phyloP scores from a whole-genome alignment of 2,113 vertebrate genomes.

The Cyprinus carpio region DNA sequence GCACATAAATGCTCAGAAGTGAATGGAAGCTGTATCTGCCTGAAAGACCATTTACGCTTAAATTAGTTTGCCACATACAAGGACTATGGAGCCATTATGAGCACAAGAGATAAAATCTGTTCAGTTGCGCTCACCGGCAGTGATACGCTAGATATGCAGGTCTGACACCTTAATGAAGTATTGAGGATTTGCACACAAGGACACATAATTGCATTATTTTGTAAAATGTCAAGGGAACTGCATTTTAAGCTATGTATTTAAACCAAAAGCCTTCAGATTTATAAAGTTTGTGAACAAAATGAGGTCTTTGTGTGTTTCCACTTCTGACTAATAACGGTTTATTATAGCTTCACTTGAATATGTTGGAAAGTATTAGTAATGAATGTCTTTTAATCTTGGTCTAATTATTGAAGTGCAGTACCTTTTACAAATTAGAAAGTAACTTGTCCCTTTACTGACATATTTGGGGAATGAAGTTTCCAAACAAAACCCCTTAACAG shows the following conservation, averaged over 20 bases:
- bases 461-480: neutral
- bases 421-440: neutral
- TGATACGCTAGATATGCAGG: neutral
- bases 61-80: neutral
- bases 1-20: neutral
- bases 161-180: neutral
- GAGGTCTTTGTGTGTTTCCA: neutral
- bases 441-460: constrained; percentile 10
- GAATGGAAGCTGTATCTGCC: neutral
- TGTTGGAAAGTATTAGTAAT: too few relatives aligned
- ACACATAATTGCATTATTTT: constrained; percentile 37
- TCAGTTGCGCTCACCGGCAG: neutral
- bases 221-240: constrained; percentile 27
- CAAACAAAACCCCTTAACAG: constrained; percentile 9
- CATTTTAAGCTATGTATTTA: constrained; percentile 42
- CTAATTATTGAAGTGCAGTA: too few relatives aligned
- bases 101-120: neutral
- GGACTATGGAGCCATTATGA: constrained; percentile 6
- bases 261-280: constrained; percentile 47
- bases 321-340: neutral
- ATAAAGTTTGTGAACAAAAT: constrained; percentile 47
- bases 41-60: neutral
- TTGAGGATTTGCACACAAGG: constrained; percentile 41
- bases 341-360: neutral
- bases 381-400: too few relatives aligned